A percentile compares a stretch with the other conserved stretches of the same genome.
phyloP scores from a whole-genome alignment of 37 sponge, comb jelly and placozoan species.

The Tethya wilhelma region DNA sequence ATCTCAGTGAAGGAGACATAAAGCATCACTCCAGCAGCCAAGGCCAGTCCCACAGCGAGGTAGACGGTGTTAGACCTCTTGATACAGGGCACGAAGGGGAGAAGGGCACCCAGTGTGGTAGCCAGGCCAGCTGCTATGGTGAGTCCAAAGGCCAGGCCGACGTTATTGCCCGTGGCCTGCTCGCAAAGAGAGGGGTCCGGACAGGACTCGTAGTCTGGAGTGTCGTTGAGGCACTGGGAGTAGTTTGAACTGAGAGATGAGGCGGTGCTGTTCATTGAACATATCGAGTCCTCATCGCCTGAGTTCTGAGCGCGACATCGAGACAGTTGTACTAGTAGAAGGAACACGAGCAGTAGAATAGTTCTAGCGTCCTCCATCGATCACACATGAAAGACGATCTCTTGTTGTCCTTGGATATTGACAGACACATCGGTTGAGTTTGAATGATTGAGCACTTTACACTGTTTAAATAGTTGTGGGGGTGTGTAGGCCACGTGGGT shows the following conservation, averaged over 20 bases:
- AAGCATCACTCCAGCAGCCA: conserved; percentile 79
- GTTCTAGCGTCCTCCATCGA: too few species aligned
- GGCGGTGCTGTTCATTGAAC: background rate
- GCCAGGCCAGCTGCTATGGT: conserved; percentile 78
- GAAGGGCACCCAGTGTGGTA: conserved; percentile 65
- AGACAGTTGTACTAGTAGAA: too few species aligned
- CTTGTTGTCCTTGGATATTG: too few species aligned
- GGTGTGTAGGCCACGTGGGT: too few species aligned
- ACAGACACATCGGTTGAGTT: too few species aligned
- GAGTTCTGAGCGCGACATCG: too few species aligned
- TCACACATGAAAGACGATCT: too few species aligned
- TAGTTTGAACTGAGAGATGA: background rate
- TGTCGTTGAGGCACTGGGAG: conserved; percentile 10
- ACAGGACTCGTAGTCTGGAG: conserved; percentile 12
- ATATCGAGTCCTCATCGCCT: too few species aligned
- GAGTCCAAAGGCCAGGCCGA: conserved; percentile 72
- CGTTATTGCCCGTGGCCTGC: conserved; percentile 1
- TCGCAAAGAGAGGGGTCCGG: conserved; percentile 35
- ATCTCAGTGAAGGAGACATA: conserved; percentile 79
- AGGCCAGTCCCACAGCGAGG: conserved; percentile 44
- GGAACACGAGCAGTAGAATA: too few species aligned
- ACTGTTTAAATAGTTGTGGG: too few species aligned
- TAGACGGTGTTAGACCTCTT: conserved; percentile 40
- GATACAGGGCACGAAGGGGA: conserved; percentile 69
- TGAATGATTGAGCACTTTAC: too few species aligned